Percentiles rank a stretch among this genome's conserved stretches.
These are phyloP conservation scores for Neoaliturus tenellus DNA, from an alignment of 2,888 invertebrate species.

Conservation along the genomic window DNA sequence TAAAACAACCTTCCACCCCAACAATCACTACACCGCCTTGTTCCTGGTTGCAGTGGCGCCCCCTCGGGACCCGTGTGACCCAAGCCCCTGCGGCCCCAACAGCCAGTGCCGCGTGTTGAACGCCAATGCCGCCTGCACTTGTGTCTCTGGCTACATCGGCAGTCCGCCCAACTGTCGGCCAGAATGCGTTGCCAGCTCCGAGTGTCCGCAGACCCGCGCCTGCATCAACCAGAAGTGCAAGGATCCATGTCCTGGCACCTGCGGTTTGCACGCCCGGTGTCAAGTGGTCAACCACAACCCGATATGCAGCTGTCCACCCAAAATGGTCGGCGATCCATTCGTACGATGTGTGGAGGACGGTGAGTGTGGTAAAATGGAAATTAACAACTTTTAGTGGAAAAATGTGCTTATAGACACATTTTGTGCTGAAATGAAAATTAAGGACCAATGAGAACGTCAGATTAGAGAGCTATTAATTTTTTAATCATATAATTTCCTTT, in stretches of 20 bases:
- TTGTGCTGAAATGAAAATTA: no score
- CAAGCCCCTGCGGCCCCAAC: slow-evolving; percentile 79
- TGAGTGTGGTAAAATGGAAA: no score
- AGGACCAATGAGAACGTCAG: no score
- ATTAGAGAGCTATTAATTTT: no score
- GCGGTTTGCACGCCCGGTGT: slow-evolving; percentile 77
- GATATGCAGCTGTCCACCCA: slow-evolving; percentile 78
- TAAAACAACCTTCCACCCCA: no score
- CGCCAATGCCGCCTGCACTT: slow-evolving; percentile 78
- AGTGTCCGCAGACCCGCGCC: slow-evolving; percentile 77
- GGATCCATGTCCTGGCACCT: slow-evolving; percentile 79
- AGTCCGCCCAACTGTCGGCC: slow-evolving; percentile 78
- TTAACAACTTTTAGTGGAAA: no score
- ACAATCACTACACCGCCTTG: no score
- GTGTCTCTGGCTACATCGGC: slow-evolving; percentile 77
- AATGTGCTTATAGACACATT: no score
- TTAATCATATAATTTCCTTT: no score
- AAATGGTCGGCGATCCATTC: slow-evolving; percentile 78
- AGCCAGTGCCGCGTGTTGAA: slow-evolving; percentile 76
- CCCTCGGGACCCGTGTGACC: slow-evolving; percentile 76
- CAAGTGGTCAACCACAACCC: slow-evolving; percentile 79
- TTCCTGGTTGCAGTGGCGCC: slow-evolving; percentile 69
- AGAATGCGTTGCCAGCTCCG: slow-evolving; percentile 78
- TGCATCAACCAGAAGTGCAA: slow-evolving; percentile 79
- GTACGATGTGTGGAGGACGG: slow-evolving; percentile 74